Percentiles rank a stretch among this genome's conserved stretches.
These are phyloP conservation scores for Harpegnathos saltator DNA, from an alignment of 1,140 invertebrate genomes.

Conservation along the genomic window DNA sequence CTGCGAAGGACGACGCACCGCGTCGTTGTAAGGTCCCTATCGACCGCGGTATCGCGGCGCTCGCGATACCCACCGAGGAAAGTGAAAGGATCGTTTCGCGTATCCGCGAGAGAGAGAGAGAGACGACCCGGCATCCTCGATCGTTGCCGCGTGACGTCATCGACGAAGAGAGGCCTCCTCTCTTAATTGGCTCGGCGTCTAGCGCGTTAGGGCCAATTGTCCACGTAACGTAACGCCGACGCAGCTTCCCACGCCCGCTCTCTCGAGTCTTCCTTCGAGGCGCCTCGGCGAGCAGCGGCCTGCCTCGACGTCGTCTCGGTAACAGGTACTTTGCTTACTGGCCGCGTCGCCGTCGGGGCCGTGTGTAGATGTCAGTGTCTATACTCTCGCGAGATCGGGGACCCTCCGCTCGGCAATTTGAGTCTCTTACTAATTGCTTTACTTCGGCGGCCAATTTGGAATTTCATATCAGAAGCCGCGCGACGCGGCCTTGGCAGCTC, in stretches of 20 bases:
- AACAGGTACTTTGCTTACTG: constrained; percentile 64
- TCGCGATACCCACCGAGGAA: constrained; percentile 35
- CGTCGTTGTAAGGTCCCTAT: constrained; percentile 16
- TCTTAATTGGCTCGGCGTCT: constrained; percentile 79
- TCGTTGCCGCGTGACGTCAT: constrained; percentile 65
- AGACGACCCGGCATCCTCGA: constrained; percentile 46
- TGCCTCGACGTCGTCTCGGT: constrained; percentile 28
- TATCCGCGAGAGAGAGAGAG: constrained; percentile 55
- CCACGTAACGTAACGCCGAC: constrained; percentile 74
- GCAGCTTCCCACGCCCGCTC: constrained; percentile 75
- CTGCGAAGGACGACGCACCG: constrained; percentile 20
- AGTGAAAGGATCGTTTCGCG: constrained; percentile 57
- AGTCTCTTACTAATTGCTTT: no score
- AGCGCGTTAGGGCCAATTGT: constrained; percentile 79
- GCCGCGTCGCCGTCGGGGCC: not conserved
- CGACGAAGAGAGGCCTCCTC: constrained; percentile 68
- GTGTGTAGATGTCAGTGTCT: not conserved
- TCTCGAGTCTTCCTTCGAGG: constrained; percentile 36
- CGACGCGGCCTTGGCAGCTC: no score
- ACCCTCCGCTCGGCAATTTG: no score
- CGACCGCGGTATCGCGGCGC: not conserved
- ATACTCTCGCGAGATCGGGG: not conserved
- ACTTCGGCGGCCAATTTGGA: no score
- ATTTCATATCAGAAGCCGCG: no score
- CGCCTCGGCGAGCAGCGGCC: constrained; percentile 49